Evolutionary conservation across 2,888 invertebrate genomes (phyloP).

Genomic region (Drosophila formosana): DNA sequence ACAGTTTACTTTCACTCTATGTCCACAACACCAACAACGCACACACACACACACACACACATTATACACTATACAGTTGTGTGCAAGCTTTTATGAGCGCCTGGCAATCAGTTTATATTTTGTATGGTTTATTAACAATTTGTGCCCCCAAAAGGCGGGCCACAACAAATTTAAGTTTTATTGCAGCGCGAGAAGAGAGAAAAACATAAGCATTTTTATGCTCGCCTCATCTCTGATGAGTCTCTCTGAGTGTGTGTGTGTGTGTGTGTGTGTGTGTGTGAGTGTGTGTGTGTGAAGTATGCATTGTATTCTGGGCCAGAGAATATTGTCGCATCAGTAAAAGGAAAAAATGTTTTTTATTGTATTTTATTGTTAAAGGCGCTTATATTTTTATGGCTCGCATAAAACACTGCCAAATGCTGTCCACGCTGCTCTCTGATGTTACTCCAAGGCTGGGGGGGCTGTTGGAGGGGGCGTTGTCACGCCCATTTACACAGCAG

Average conservation of each 20-base stretch:
- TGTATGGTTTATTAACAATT: slow-evolving; percentile 71
- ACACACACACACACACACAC: slow-evolving; percentile 1
- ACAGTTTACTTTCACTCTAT: slow-evolving; percentile 38
- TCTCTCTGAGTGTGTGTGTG: slow-evolving; percentile 16
- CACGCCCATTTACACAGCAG: slow-evolving; percentile 56
- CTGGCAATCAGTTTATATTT: slow-evolving; percentile 68
- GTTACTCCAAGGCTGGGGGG: background rate
- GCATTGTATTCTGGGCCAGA: slow-evolving; percentile 36
- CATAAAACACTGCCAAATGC: slow-evolving; percentile 55
- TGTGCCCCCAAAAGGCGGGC: slow-evolving; percentile 43
- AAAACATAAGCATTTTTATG: slow-evolving; percentile 42
- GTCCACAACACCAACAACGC: slow-evolving; percentile 12
- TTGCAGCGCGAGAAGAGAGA: slow-evolving; percentile 26
- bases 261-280: background rate
- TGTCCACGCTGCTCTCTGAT: slow-evolving; percentile 4
- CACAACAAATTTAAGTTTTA: slow-evolving; percentile 60
- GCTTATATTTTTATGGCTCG: slow-evolving; percentile 54
- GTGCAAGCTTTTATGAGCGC: slow-evolving; percentile 48
- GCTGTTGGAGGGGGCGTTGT: slow-evolving; percentile 32
- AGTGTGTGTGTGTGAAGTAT: slow-evolving; percentile 5
- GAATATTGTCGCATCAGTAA: slow-evolving; percentile 57
- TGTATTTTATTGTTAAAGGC: slow-evolving; percentile 61
- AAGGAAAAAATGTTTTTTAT: slow-evolving; percentile 46
- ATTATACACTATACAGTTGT: slow-evolving; percentile 17
- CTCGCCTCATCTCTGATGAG: slow-evolving; percentile 38